Evolutionary conservation across 2,888 invertebrate genomes (phyloP).

Genomic region (Cerceris rybyensis): DNA sequence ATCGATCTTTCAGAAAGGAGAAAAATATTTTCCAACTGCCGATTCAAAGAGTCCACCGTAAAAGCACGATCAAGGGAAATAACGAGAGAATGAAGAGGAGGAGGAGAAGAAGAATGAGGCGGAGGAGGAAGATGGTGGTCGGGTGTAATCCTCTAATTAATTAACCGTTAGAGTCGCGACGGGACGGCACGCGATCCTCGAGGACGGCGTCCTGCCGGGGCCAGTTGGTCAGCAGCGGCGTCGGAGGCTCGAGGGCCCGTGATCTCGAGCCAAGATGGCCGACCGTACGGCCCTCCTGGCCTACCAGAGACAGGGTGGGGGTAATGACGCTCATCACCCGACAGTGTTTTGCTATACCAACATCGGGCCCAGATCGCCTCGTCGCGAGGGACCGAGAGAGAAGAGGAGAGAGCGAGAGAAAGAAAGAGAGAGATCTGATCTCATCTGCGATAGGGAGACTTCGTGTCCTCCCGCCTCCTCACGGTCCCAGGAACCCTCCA

Average conservation of each 20-base stretch:
- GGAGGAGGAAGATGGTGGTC: conserved; percentile 40
- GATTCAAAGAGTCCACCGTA: neutral
- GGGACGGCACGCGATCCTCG: conserved; percentile 76
- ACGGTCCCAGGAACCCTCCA: conserved; percentile 52
- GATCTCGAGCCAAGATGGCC: conserved; percentile 80
- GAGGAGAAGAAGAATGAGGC: conserved; percentile 34
- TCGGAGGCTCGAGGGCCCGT: conserved; percentile 54
- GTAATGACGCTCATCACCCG: conserved; percentile 82
- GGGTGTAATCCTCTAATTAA: conserved; percentile 77
- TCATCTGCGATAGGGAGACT: conserved; percentile 76
- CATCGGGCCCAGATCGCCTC: conserved; percentile 65
- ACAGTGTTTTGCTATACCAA: conserved; percentile 81
- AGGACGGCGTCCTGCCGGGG: conserved; percentile 63
- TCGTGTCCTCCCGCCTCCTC: conserved; percentile 68
- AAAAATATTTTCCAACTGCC: neutral
- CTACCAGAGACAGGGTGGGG: conserved; percentile 71
- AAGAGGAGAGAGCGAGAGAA: conserved; percentile 56
- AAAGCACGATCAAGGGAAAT: neutral
- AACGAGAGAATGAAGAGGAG: neutral
- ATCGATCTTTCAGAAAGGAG: neutral
- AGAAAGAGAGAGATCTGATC: conserved; percentile 73
- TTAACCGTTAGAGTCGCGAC: conserved; percentile 77
- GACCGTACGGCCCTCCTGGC: conserved; percentile 74
- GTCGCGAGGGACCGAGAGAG: conserved; percentile 48
- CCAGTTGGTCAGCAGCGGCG: conserved; percentile 61